These are phyloP conservation scores for Zeus faber DNA, from an alignment of 2,113 vertebrate species.

Conservation along the genomic window DNA sequence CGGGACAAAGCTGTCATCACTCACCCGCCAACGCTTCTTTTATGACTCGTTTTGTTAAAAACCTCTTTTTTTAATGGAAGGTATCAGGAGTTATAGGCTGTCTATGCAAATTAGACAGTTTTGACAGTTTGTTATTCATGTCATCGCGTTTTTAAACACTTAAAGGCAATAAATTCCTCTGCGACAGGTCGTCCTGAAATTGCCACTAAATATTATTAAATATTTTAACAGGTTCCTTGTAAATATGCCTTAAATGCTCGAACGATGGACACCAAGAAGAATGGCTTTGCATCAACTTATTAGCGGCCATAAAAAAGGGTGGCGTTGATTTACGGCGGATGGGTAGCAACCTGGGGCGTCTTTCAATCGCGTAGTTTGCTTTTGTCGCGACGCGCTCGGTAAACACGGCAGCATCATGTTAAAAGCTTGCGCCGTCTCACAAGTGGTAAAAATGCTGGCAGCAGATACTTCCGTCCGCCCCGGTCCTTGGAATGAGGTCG, in stretches of 20 bases:
- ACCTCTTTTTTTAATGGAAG: conserved; percentile 78
- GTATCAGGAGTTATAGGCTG: conserved; percentile 80
- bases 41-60: conserved; percentile 84
- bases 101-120: conserved; percentile 80
- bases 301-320: conserved; percentile 81
- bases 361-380: too few species aligned
- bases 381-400: too few species aligned
- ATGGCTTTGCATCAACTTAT: conserved; percentile 84
- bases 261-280: conserved; percentile 79
- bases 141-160: conserved; percentile 83
- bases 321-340: conserved; percentile 73
- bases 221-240: conserved; percentile 87
- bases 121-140: conserved; percentile 85
- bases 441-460: conserved; percentile 57
- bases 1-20: conserved; percentile 66
- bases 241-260: conserved; percentile 85
- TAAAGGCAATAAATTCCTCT: conserved; percentile 76
- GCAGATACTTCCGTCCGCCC: conserved; percentile 42
- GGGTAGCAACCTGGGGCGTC: conserved; percentile 69
- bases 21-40: conserved; percentile 75
- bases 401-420: conserved; percentile 64
- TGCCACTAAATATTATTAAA: conserved; percentile 87
- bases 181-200: conserved; percentile 77
- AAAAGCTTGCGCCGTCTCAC: conserved; percentile 68
- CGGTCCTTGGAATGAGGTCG: conserved; percentile 42